phyloP scores from a whole-genome alignment of 2,113 vertebrate species.

The Plotosus lineatus region DNA sequence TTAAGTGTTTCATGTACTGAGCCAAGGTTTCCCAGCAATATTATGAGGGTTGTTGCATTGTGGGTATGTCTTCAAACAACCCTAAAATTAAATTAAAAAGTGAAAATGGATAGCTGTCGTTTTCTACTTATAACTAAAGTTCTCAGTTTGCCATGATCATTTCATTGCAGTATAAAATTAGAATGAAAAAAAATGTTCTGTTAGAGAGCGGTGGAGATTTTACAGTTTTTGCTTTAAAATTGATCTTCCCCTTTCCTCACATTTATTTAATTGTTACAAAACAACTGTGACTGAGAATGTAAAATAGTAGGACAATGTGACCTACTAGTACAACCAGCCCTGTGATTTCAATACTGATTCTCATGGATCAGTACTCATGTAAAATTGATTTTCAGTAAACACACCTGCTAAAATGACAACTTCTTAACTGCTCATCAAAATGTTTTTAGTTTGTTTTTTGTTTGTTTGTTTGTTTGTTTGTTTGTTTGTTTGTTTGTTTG shows the following conservation, averaged over 20 bases:
- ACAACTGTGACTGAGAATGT: background rate
- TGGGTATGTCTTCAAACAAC: background rate
- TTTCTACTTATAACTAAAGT: background rate
- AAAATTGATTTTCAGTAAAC: background rate
- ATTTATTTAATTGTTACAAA: background rate
- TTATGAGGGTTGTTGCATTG: background rate
- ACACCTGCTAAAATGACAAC: background rate
- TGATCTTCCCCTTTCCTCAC: too few species aligned
- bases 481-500: too few species aligned
- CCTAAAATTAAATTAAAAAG: background rate
- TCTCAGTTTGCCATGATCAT: background rate
- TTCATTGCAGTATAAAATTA: background rate
- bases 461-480: too few species aligned
- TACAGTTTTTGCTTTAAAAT: background rate
- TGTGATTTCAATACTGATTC: background rate
- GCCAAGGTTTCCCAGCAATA: background rate
- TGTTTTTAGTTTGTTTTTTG: too few species aligned
- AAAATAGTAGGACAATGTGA: background rate
- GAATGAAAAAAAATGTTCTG: background rate
- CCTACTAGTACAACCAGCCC: background rate
- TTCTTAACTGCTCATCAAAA: background rate
- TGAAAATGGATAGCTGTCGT: background rate
- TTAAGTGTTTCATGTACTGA: background rate
- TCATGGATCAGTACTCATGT: background rate
- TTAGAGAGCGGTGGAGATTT: background rate